Base-by-base conservation (phyloP, 2,797 vertebrate species). In the Alcedo quadribrachys region DNA sequence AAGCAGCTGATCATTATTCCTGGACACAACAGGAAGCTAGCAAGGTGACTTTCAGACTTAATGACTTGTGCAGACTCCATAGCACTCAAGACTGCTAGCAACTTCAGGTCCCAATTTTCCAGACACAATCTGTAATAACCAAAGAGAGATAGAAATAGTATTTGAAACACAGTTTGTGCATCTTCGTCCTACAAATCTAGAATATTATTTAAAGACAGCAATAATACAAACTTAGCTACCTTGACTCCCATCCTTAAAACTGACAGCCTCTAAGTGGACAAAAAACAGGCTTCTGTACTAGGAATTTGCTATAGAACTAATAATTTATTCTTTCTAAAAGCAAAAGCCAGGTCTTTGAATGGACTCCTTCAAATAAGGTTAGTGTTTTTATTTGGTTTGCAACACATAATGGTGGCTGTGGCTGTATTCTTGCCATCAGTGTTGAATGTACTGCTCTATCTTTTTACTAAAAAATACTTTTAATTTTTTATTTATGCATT, bases 31-130 rank as follows among this genome's bases (percentile, higher is more conserved):
- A 65, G 66, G 69, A 89, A 81, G 42, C 33, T 18, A 42, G 11
- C n/a, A 89, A 69, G 46, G 73, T 66, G 66, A 65, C 24, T 58
- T 71, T 87, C 50, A 42, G 46, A 46, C 28, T 75, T 71, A 75
- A 65, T 71, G 48, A 9, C 10, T 87, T 75, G 40, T 77, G 54
- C 62, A 69, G 40, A 51, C 7, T 81, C 33, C 35, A 9, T 27
- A 57, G n/a, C 10, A 17, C 16, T 87, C 28, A 61, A 30, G 58
- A 61, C 8, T 33, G 15, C 51, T 85, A 68, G 13, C 12, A 68
- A 24, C 24, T 74, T 63, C 63, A 60, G 28, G 19, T 19, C 66
- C 32, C 12, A 12, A 46, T 90, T 81, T 81, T 77, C 57, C 30
- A 42, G 20, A 33, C 42, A 61, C 33, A 67, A 83, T 75, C 12